Base-by-base conservation (phyloP, 2,797 vertebrate genomes). In the Erpetoichthys calabaricus region DNA sequence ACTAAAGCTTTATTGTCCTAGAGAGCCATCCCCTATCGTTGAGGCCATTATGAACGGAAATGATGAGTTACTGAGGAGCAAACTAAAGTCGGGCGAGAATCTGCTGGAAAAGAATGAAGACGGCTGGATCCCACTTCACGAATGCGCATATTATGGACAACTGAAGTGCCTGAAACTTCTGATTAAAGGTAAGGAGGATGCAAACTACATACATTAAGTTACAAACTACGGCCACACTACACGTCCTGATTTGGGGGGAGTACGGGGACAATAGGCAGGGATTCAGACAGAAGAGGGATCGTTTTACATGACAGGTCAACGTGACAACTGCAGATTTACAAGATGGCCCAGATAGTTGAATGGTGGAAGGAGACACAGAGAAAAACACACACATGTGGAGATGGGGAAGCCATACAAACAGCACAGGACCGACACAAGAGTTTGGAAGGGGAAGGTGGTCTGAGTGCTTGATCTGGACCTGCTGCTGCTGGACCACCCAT, bases 91-190 rank as follows among this genome's bases (percentile, higher is more conserved):
- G 1, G 81, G 83, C 61, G 79, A 72, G 71, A 71, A 82, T 56
- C 86, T 92, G 52, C 76, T 86, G 4, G 75, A 76, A 60, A 85
- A 87, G 62, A 89, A 89, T 73, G 81, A 82, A 60, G 88, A 95
- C 0, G 93, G 91, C 54, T 98, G 94, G 94, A 80, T 89, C 62
- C 89, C 89, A 1, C 66, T 98, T 57, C 95, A 99, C 0, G 86
- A 94, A 69, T 91, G 94, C 2, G 91, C 90, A 1, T 88, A 81
- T 73, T 86, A 85, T 3, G 92, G 91, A 42, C 81, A 91, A 76
- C 69, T 72, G 3, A 77, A 76, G 62, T 91, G 91, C 64, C 59
- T 95, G 59, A 86, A 76, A 68, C 65, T 80, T 46, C 66, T 98
- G 47, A 84, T 96, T 55, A 84, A 65, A 79, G 89, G 95, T 94